These are phyloP conservation scores for Priocnemis perturbator DNA, from an alignment of 2,888 invertebrate species.

Conservation along the genomic window DNA sequence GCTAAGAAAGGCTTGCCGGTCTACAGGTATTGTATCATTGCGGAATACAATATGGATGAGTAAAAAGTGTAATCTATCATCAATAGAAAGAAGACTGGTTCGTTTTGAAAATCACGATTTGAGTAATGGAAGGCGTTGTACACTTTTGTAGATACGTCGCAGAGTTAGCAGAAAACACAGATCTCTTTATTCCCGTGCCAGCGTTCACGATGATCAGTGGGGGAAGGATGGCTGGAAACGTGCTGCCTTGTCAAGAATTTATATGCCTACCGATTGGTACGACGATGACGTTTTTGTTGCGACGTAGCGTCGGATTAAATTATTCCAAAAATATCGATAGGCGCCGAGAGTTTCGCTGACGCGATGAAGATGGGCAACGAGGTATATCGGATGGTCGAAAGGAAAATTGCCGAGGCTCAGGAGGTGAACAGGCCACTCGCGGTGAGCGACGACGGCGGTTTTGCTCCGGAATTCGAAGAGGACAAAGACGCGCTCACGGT, in stretches of 20 bases:
- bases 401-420: slow-evolving; percentile 57
- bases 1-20: slow-evolving; percentile 66
- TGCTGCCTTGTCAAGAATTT: slow-evolving; percentile 64
- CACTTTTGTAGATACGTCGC: slow-evolving; percentile 59
- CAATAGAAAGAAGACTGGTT: too few relatives aligned
- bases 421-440: slow-evolving; percentile 60
- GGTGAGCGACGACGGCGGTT: slow-evolving; percentile 62
- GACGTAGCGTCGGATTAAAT: too few relatives aligned
- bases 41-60: too few relatives aligned
- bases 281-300: too few relatives aligned
- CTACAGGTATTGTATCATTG: slow-evolving; percentile 53
- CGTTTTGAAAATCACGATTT: too few relatives aligned
- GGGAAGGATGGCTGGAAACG: slow-evolving; percentile 62
- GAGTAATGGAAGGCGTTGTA: too few relatives aligned
- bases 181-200: slow-evolving; percentile 66
- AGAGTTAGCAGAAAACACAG: slow-evolving; percentile 58
- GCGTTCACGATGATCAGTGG: slow-evolving; percentile 68
- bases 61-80: too few relatives aligned
- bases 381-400: slow-evolving; percentile 61
- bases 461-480: slow-evolving; percentile 64
- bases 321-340: slow-evolving; percentile 39
- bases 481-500: slow-evolving; percentile 60
- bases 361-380: slow-evolving; percentile 69
- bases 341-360: slow-evolving; percentile 66
- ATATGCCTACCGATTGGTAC: slow-evolving; percentile 63